Evolutionary conservation across 2,888 invertebrate genomes (phyloP).

Genomic region (Acrobasis consociella): DNA sequence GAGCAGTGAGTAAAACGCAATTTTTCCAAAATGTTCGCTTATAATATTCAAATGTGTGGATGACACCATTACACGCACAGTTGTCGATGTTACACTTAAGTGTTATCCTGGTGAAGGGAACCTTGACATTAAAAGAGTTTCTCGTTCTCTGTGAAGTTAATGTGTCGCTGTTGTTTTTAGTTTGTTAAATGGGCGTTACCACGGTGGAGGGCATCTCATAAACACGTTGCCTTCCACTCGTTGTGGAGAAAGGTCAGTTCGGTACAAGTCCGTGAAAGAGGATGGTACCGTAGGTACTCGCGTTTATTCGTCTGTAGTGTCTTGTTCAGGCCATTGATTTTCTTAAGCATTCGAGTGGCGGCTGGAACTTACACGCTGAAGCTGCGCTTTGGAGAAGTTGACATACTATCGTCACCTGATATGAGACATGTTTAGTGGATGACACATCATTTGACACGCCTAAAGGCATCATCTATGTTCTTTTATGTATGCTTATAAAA

Average conservation of each 20-base stretch:
- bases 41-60: slow-evolving; percentile 25
- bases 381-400: slow-evolving; percentile 40
- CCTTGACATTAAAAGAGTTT: slow-evolving; percentile 15
- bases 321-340: slow-evolving; percentile 34
- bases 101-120: slow-evolving; percentile 5
- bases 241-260: slow-evolving; percentile 77
- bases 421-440: neutral
- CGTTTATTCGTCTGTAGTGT: slow-evolving; percentile 34
- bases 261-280: slow-evolving; percentile 42
- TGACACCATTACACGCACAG: slow-evolving; percentile 39
- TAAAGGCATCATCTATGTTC: neutral
- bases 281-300: slow-evolving; percentile 36
- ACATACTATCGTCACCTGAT: neutral
- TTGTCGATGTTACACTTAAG: slow-evolving; percentile 16
- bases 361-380: slow-evolving; percentile 53
- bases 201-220: slow-evolving; percentile 79
- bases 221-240: slow-evolving; percentile 69
- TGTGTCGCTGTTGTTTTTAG: slow-evolving; percentile 68
- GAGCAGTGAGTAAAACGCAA: slow-evolving; percentile 72
- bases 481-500: slow-evolving; percentile 3
- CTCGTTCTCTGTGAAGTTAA: slow-evolving; percentile 34
- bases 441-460: neutral
- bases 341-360: slow-evolving; percentile 44
- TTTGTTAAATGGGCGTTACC: slow-evolving; percentile 79
- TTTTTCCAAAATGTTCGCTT: slow-evolving; percentile 43